A percentile compares a stretch with the other conserved stretches of the same genome.
Conservation (phyloP, 2,888 invertebrate species). For the Glyphotaelius pellucidus region DNA sequence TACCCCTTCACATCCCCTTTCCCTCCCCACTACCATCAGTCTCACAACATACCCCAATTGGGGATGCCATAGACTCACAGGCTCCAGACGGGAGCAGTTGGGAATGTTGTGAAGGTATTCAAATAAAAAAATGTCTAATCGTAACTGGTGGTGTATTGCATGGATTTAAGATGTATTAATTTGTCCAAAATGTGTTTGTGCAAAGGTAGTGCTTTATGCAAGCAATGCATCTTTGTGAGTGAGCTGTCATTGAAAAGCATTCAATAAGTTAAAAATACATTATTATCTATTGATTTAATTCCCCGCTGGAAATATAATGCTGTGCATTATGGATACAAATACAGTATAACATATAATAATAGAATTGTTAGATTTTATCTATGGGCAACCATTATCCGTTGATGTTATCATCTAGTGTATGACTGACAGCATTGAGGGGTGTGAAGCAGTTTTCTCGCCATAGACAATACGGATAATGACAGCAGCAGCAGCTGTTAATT, state of each 20-base stretch:
- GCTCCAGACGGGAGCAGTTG: too few species aligned
- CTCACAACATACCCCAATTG: too few species aligned
- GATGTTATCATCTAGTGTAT: slow-evolving; percentile 5
- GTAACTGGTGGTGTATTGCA: too few species aligned
- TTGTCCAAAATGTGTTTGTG: too few species aligned
- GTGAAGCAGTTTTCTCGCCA: not conserved
- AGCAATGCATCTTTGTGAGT: too few species aligned
- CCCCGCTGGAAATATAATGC: not conserved
- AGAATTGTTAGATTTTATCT: slow-evolving; percentile 15
- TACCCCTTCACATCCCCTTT: too few species aligned
- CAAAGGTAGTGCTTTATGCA: too few species aligned
- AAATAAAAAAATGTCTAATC: too few species aligned
- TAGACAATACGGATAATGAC: not conserved
- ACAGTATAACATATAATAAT: not conserved
- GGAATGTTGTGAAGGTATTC: too few species aligned
- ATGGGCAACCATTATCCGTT: not conserved
- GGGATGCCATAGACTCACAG: too few species aligned
- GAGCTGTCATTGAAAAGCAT: not conserved
- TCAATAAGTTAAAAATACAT: not conserved
- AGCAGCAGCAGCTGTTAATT: not conserved
- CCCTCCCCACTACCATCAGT: too few species aligned
- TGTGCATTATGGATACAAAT: not conserved
- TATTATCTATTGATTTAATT: not conserved
- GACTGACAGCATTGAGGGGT: slow-evolving; percentile 5
- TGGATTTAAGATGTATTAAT: too few species aligned